phyloP scores from a whole-genome alignment of 1,140 invertebrate species.

The Triops cancriformis region DNA sequence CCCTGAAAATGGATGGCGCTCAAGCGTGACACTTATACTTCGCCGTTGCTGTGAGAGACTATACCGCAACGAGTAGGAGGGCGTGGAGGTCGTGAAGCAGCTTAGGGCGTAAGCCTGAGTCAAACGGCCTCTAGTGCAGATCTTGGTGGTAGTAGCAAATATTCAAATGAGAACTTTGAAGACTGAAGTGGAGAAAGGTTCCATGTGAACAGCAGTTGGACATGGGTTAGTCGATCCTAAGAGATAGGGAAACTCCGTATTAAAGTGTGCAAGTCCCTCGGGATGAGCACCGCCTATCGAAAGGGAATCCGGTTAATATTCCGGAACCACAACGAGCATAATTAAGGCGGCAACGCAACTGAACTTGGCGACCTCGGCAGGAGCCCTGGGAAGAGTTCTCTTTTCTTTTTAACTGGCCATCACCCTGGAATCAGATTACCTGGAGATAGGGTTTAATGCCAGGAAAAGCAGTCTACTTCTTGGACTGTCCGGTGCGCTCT shows the following conservation, averaged over 20 bases:
- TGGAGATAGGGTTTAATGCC: slow-evolving; percentile 51
- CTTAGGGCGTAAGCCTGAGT: slow-evolving; percentile 62
- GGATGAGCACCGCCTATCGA: too few relatives aligned
- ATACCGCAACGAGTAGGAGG: slow-evolving; percentile 61
- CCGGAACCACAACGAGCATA: too few relatives aligned
- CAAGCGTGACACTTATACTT: slow-evolving; percentile 63
- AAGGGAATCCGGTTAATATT: slow-evolving; percentile 64
- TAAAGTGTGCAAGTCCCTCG: too few relatives aligned
- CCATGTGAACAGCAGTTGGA: slow-evolving; percentile 82
- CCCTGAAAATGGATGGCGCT: slow-evolving; percentile 86
- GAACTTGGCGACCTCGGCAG: slow-evolving; percentile 59
- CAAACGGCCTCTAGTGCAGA: slow-evolving; percentile 71
- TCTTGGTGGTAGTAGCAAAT: slow-evolving; percentile 84
- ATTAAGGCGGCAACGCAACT: slow-evolving; percentile 57
- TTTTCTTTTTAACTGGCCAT: slow-evolving; percentile 59
- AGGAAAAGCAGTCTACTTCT: slow-evolving; percentile 33
- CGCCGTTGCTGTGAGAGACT: slow-evolving; percentile 41
- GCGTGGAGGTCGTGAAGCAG: slow-evolving; percentile 63
- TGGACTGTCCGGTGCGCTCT: slow-evolving; percentile 59
- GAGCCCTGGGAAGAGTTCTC: slow-evolving; percentile 67
- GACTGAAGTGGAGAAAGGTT: slow-evolving; percentile 79
- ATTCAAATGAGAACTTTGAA: slow-evolving; percentile 72
- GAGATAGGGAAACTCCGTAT: slow-evolving; percentile 41
- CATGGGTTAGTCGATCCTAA: slow-evolving; percentile 75
- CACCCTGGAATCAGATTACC: slow-evolving; percentile 63